Conservation (phyloP, 2,113 vertebrate genomes). For the Nymphicus hollandicus region DNA sequence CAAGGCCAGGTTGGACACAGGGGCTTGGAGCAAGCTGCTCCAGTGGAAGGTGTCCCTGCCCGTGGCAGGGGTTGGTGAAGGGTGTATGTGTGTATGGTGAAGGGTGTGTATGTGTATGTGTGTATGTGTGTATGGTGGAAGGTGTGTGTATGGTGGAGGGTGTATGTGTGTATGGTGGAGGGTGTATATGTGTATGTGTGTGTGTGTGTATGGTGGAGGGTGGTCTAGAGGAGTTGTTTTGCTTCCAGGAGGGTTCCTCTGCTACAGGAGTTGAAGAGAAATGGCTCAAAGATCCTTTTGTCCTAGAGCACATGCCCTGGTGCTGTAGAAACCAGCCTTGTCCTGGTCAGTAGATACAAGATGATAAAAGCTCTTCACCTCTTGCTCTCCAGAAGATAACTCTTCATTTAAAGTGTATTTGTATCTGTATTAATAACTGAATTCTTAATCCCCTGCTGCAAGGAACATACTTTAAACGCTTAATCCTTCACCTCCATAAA, state of each 20-base stretch:
- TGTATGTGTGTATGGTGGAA: too few species aligned
- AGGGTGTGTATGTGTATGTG: too few species aligned
- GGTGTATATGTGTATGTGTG: too few species aligned
- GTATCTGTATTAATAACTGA: not conserved
- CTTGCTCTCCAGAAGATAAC: not conserved
- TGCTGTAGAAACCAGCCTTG: not conserved
- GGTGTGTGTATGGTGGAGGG: fast-evolving
- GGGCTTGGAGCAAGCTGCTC: too few species aligned
- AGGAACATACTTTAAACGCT: not conserved
- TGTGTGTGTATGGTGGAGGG: not conserved
- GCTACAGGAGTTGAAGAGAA: not conserved
- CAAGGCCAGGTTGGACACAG: too few species aligned
- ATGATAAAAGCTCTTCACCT: not conserved
- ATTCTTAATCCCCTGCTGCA: not conserved
- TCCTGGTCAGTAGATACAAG: not conserved
- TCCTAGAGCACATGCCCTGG: not conserved
- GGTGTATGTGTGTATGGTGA: too few species aligned
- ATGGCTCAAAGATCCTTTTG: not conserved
- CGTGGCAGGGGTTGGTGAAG: not conserved
- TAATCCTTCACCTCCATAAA: not conserved
- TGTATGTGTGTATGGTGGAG: fast-evolving
- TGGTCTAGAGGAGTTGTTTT: not conserved
- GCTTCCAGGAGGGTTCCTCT: not conserved
- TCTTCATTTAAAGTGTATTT: not conserved
- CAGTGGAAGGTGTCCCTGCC: too few species aligned